phyloP scores from a whole-genome alignment of 2,888 invertebrate genomes.

The Atethmia centrago region DNA sequence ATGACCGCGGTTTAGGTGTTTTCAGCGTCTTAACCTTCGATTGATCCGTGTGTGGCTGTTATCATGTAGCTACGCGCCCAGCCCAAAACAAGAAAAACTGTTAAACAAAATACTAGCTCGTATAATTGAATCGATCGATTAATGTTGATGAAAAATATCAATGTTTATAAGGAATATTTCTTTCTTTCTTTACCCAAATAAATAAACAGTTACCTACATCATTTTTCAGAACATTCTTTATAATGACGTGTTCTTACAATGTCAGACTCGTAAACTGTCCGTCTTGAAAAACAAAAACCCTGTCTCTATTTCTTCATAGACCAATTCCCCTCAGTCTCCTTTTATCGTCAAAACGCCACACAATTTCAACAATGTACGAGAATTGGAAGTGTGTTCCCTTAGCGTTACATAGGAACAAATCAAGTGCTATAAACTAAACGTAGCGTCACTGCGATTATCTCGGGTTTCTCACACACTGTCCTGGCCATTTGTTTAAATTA shows the following conservation, averaged over 20 bases:
- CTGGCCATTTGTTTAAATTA: constrained; percentile 89
- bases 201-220: not conserved
- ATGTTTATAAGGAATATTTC: not conserved
- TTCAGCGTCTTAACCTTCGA: too few species aligned
- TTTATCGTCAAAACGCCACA: constrained; percentile 36
- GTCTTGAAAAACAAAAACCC: not conserved
- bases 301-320: not conserved
- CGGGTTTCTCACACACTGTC: constrained; percentile 88
- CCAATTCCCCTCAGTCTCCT: not conserved
- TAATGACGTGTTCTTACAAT: too few species aligned
- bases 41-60: too few species aligned
- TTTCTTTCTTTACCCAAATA: too few species aligned
- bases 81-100: too few species aligned
- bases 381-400: constrained; percentile 39
- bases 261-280: not conserved
- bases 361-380: constrained; percentile 34
- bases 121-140: not conserved
- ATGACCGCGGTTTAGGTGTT: too few species aligned
- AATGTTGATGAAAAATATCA: not conserved
- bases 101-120: too few species aligned
- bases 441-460: constrained; percentile 83
- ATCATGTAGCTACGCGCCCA: too few species aligned
- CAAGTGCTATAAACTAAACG: constrained; percentile 79
- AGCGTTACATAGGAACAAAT: constrained; percentile 69
- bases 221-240: not conserved